A percentile compares a stretch with the other conserved stretches of the same genome.
Conservation (phyloP, 1,140 invertebrate genomes). For the Globodera rostochiensis region DNA sequence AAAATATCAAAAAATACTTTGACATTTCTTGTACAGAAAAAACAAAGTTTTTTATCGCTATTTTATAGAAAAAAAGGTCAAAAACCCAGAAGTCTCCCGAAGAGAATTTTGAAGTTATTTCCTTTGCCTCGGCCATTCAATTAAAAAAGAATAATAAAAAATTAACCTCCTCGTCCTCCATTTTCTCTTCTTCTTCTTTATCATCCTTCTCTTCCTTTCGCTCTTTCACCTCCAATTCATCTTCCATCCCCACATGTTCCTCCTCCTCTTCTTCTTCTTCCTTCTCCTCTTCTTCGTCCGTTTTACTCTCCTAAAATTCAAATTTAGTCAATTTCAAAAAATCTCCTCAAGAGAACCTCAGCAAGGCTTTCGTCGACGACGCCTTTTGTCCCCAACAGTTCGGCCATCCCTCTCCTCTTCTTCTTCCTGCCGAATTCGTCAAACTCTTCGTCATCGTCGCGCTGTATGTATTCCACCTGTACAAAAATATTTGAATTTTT, state of each 20-base stretch:
- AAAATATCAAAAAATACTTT: too few species aligned
- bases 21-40: too few species aligned
- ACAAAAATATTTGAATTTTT: neutral
- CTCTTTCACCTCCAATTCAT: neutral
- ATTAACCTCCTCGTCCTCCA: neutral
- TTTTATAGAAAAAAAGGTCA: too few species aligned
- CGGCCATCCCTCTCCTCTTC: slow-evolving; percentile 70
- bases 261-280: neutral
- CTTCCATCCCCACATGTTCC: neutral
- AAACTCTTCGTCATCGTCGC: slow-evolving; percentile 81
- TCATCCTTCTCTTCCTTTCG: slow-evolving; percentile 47
- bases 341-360: neutral
- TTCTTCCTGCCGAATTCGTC: slow-evolving; percentile 91
- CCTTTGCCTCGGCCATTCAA: too few species aligned
- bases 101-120: neutral
- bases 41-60: too few species aligned
- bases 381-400: neutral
- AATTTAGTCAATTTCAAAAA: neutral
- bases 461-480: slow-evolving; percentile 85
- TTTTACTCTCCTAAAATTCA: neutral
- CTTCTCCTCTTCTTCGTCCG: neutral
- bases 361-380: slow-evolving; percentile 25
- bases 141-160: too few species aligned
- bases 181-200: slow-evolving; percentile 69
- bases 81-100: neutral